Conservation (phyloP, 2,888 invertebrate species). For the Diabrotica balteata region DNA sequence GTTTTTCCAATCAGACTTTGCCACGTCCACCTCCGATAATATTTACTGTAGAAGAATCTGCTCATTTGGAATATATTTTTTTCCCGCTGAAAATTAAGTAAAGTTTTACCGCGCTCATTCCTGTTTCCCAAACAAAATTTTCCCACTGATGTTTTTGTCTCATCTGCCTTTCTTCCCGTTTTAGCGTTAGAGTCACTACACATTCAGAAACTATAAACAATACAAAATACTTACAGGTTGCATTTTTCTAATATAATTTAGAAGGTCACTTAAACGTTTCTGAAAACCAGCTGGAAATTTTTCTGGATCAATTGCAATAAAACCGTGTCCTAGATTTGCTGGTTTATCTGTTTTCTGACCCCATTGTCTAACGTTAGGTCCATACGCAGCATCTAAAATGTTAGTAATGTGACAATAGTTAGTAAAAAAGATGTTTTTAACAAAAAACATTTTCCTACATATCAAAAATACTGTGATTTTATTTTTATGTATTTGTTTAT, state of each 20-base stretch:
- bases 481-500: background rate
- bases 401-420: constrained; percentile 59
- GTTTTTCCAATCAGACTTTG: too few relatives aligned
- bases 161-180: too few relatives aligned
- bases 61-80: too few relatives aligned
- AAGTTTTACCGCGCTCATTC: too few relatives aligned
- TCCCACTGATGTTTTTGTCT: too few relatives aligned
- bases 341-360: constrained; percentile 56
- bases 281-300: constrained; percentile 83
- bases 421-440: constrained; percentile 1
- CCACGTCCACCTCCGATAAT: too few relatives aligned
- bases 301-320: constrained; percentile 85
- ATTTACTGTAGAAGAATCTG: too few relatives aligned
- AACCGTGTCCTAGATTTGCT: constrained; percentile 88
- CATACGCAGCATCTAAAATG: constrained; percentile 62
- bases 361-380: constrained; percentile 83
- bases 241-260: constrained; percentile 71
- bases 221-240: constrained; percentile 63
- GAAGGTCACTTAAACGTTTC: constrained; percentile 73
- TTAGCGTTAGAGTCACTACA: too few relatives aligned
- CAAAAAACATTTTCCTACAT: background rate
- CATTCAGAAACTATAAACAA: background rate
- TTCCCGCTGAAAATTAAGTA: too few relatives aligned
- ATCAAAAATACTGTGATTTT: too few relatives aligned
- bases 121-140: too few relatives aligned